Evolutionary conservation across 2,888 invertebrate species (phyloP).

Genomic region (Heteromyza rotundicornis): DNA sequence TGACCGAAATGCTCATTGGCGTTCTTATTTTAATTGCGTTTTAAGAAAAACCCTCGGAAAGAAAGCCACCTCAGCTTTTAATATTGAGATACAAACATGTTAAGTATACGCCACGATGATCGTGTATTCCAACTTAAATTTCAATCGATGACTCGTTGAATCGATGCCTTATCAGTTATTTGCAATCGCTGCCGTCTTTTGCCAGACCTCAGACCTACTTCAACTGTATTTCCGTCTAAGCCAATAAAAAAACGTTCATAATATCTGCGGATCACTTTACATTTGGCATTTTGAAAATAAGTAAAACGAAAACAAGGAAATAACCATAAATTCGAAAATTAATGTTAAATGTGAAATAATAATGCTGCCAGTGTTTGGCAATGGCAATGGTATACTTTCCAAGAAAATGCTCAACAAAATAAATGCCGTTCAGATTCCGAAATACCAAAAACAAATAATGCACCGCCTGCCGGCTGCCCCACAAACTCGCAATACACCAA

Average conservation of each 20-base stretch:
- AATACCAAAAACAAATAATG: not conserved
- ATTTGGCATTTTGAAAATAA: not conserved
- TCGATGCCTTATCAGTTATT: too few relatives aligned
- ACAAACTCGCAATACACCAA: slow-evolving; percentile 8
- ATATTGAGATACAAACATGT: not conserved
- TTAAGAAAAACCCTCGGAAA: too few relatives aligned
- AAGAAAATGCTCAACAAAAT: too few relatives aligned
- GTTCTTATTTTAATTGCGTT: slow-evolving; percentile 8
- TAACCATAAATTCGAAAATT: slow-evolving; percentile 30
- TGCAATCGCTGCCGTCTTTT: not conserved
- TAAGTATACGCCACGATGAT: not conserved
- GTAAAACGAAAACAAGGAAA: slow-evolving; percentile 13
- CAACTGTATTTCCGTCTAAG: too few relatives aligned
- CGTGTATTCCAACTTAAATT: not conserved
- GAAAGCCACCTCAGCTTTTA: too few relatives aligned
- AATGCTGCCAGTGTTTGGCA: too few relatives aligned
- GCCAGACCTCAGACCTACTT: too few relatives aligned
- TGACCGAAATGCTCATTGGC: not conserved
- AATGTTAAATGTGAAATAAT: slow-evolving; percentile 41
- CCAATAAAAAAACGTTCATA: too few relatives aligned
- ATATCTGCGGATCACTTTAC: too few relatives aligned
- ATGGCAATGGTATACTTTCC: too few relatives aligned
- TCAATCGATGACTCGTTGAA: too few relatives aligned
- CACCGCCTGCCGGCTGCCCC: not conserved
- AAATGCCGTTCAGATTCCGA: not conserved